Base-by-base conservation (phyloP, 2,797 vertebrate genomes). In the Acanthornis magna region DNA sequence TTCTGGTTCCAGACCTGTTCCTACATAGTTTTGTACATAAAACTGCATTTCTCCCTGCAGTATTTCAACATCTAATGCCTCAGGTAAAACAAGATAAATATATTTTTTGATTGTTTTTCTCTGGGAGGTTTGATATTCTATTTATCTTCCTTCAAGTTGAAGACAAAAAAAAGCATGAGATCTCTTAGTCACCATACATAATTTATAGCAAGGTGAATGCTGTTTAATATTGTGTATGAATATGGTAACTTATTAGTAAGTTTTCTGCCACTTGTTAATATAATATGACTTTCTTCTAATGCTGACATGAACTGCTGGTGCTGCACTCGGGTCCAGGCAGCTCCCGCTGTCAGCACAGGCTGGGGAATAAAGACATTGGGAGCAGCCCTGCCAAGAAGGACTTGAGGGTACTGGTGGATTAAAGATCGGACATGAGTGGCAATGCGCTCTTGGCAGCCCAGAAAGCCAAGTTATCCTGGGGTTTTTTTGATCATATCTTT, bases 21-120 rank as follows among this genome's bases (percentile, higher is more conserved):
- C 50, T 70, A 47, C 30, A 22, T 43, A 60, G 9, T 85, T 88
- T 93, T 77, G 27, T 78, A 81, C n/a, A 80, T 88, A 94, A 96
- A 97, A 22, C 61, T 77, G 32, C 54, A 74, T 63, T 75, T 71
- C 50, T 89, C 26, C 53, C 18, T 73, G 70, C 40, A 82, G 36
- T 93, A 88, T 96, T 97, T 94, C 60, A 74, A 47, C 54, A 79
- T 67, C 51, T 90, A 70, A 15, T 89, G 20, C 57, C 65, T 88
- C 53, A 38, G 77, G 89, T 75, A 67, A 96, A 93, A 75, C 19
- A 82, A 93, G n/a, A 79, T 80, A 48, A 25, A 48, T 48, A 48
- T 48, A 48, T 42, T 42, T 42, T 54, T 26, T 61, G 38, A 38
- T 38, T 38, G 36, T 66, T 58, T 38, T 32, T 13, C 16, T 55